phyloP scores from a whole-genome alignment of 2,113 vertebrate species.

The Takifugu bimaculatus region DNA sequence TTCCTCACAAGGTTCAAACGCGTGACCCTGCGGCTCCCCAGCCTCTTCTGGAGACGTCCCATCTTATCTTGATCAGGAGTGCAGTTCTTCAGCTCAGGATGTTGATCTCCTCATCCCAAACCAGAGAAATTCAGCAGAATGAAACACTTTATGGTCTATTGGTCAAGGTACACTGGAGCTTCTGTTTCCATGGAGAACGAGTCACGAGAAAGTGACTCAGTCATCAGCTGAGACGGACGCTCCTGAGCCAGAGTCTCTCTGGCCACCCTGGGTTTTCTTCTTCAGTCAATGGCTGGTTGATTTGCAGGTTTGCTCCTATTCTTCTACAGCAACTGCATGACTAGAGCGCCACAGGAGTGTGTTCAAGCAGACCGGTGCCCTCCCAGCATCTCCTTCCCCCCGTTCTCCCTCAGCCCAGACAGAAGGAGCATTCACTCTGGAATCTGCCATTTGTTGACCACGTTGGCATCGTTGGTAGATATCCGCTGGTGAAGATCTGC shows the following conservation, averaged over 20 bases:
- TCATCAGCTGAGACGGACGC: conserved; percentile 38
- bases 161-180: conserved; percentile 40
- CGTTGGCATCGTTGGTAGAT: too few relatives aligned
- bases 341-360: background rate
- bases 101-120: background rate
- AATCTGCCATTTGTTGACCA: too few relatives aligned
- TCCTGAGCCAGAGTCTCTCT: conserved; percentile 8
- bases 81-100: background rate
- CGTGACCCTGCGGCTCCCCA: conserved; percentile 19
- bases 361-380: too few relatives aligned
- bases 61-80: background rate
- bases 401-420: too few relatives aligned
- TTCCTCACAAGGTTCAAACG: conserved; percentile 1
- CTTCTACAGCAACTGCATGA: background rate
- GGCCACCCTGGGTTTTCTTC: background rate
- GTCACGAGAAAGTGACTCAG: conserved; percentile 58
- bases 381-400: too few relatives aligned
- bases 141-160: conserved; percentile 48
- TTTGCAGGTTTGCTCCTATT: conserved; percentile 3
- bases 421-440: too few relatives aligned
- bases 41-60: background rate
- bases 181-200: conserved; percentile 32
- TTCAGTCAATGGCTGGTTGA: background rate
- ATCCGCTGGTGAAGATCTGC: too few relatives aligned
- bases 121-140: conserved; percentile 32